Evolutionary conservation across 2,888 invertebrate species (phyloP).

Genomic region (Acanthosepion pharaonis): DNA sequence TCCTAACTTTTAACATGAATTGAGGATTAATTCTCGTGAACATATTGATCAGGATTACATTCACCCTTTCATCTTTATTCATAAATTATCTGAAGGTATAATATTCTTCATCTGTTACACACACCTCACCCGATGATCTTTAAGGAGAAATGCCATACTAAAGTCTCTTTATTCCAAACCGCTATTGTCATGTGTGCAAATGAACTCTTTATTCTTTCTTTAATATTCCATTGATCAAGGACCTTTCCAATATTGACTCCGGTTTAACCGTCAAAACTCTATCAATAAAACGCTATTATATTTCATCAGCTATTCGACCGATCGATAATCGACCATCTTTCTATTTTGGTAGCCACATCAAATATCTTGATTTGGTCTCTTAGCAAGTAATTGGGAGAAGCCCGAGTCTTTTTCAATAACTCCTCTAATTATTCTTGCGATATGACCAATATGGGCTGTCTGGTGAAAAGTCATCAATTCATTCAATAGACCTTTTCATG

Average conservation of each 20-base stretch:
- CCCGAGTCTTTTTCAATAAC: neutral
- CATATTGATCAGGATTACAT: no score
- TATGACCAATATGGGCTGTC: conserved; percentile 10
- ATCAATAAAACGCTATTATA: conserved; percentile 1
- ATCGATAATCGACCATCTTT: neutral
- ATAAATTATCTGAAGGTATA: neutral
- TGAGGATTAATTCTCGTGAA: no score
- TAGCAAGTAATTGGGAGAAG: neutral
- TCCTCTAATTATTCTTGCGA: conserved; percentile 2
- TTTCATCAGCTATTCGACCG: neutral
- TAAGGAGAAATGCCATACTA: neutral
- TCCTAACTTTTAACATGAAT: no score
- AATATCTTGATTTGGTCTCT: neutral
- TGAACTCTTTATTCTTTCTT: neutral
- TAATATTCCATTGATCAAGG: neutral
- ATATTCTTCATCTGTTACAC: neutral
- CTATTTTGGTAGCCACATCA: neutral
- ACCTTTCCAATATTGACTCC: neutral
- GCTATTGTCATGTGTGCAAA: neutral
- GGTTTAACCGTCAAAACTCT: neutral
- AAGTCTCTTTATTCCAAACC: neutral
- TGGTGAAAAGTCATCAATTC: neutral
- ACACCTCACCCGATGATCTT: neutral
- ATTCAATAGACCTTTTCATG: neutral
- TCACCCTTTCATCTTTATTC: no score